Conservation (phyloP, 2,888 invertebrate genomes). For the Craniophora ligustri region DNA sequence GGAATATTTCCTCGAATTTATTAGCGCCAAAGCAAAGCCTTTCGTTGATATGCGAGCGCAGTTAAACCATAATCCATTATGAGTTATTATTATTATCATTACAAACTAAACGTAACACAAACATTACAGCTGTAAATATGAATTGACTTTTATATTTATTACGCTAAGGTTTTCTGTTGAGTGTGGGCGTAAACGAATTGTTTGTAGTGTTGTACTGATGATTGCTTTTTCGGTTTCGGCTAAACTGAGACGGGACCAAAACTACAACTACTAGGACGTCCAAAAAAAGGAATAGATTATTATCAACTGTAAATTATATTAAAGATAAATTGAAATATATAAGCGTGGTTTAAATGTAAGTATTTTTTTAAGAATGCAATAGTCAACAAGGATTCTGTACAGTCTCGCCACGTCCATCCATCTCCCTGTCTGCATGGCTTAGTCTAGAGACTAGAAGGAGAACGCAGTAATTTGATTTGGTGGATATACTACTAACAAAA, state of each 20-base stretch:
- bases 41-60: constrained; percentile 9
- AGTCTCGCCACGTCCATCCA: no score
- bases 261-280: no score
- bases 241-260: neutral
- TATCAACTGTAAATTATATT: no score
- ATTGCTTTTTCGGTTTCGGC: constrained; percentile 7
- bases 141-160: constrained; percentile 38
- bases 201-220: constrained; percentile 13
- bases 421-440: no score
- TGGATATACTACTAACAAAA: no score
- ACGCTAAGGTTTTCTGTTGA: constrained; percentile 2
- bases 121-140: constrained; percentile 30
- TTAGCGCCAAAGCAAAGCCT: constrained; percentile 22
- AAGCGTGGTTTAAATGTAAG: no score
- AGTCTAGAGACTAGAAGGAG: no score
- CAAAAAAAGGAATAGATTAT: no score
- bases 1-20: constrained; percentile 23
- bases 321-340: no score
- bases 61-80: constrained; percentile 22
- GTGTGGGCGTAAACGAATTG: constrained; percentile 18
- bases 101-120: constrained; percentile 20
- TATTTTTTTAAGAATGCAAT: no score
- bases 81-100: constrained; percentile 26
- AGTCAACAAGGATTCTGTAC: no score
- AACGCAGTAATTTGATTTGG: no score